Percentiles rank a stretch among this genome's conserved stretches.
These are phyloP conservation scores for Mystacornis crossleyi DNA, from an alignment of 2,113 vertebrate species.

Conservation along the genomic window DNA sequence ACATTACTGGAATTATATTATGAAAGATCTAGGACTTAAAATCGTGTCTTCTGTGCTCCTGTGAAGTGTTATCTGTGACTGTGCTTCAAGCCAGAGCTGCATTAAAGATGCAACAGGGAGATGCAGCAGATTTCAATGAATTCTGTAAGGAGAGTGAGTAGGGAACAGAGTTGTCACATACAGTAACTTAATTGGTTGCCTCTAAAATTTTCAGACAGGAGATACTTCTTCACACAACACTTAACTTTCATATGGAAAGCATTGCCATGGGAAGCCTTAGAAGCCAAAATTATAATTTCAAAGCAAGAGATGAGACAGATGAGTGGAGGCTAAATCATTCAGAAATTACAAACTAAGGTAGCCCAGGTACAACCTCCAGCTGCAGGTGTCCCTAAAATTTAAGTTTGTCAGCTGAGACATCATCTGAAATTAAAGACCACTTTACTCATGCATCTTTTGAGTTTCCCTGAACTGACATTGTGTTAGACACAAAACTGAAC, in stretches of 20 bases:
- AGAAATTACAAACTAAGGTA: background rate
- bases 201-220: background rate
- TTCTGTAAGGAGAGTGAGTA: background rate
- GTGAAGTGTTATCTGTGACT: conserved; percentile 9
- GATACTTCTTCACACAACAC: background rate
- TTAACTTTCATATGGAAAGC: background rate
- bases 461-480: background rate
- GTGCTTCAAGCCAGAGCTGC: background rate
- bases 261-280: background rate
- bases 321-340: background rate
- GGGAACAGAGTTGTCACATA: background rate
- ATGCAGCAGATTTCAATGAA: background rate
- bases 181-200: background rate
- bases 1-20: conserved; percentile 8
- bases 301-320: background rate
- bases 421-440: background rate
- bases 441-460: background rate
- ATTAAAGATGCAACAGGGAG: conserved; percentile 49
- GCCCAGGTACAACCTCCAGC: background rate
- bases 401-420: background rate
- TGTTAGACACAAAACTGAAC: background rate
- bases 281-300: background rate
- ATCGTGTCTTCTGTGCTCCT: background rate
- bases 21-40: background rate
- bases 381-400: background rate